phyloP scores from a whole-genome alignment of 2,888 invertebrate genomes.

The Rhagonycha lutea region DNA sequence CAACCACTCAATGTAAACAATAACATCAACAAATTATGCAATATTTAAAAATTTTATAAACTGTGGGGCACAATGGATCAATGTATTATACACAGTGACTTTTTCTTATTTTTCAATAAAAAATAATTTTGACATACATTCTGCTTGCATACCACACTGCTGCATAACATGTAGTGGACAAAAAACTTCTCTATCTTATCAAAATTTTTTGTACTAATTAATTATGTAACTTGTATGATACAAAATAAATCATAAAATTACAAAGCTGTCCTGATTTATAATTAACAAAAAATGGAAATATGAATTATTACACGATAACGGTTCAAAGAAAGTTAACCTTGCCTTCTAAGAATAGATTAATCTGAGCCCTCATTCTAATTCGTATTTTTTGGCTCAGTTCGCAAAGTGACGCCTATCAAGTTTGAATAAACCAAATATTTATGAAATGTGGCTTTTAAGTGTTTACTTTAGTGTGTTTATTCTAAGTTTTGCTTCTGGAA shows the following conservation, averaged over 20 bases:
- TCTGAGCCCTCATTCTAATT: not conserved
- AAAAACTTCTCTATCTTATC: not conserved
- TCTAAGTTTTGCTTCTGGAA: not conserved
- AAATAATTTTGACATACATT: not conserved
- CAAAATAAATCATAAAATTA: not conserved
- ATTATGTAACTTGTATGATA: not conserved
- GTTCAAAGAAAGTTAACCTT: conserved; percentile 7
- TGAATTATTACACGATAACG: not conserved
- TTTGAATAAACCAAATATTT: conserved; percentile 3
- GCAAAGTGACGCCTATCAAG: conserved; percentile 3
- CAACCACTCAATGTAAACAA: not conserved
- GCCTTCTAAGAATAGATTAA: conserved; percentile 5
- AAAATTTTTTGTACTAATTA: not conserved
- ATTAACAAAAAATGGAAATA: not conserved
- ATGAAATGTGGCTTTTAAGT: not conserved
- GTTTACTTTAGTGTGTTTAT: not conserved
- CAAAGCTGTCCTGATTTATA: not conserved
- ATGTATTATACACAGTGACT: not conserved
- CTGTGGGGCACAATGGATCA: not conserved
- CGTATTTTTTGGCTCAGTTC: conserved; percentile 6
- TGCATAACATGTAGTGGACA: not conserved
- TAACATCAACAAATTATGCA: not conserved
- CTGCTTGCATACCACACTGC: not conserved
- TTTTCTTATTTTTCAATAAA: not conserved
- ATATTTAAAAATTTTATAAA: not conserved